Base-by-base conservation (phyloP, 53 echinoderm and acorn worm genomes). In the Luidia sarsii region DNA sequence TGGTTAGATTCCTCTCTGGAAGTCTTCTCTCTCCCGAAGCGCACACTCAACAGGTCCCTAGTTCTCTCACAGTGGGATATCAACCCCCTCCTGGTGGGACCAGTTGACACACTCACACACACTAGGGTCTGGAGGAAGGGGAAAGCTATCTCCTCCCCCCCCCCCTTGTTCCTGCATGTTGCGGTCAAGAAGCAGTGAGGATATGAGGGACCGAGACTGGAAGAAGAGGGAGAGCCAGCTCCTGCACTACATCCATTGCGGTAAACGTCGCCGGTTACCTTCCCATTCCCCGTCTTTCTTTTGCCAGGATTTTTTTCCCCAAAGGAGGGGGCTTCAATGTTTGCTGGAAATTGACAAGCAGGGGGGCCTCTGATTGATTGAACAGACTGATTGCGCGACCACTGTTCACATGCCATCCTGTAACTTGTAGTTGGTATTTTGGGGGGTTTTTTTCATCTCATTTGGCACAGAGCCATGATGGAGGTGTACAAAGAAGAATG, bases 141-240 rank as follows among this genome's bases (percentile, higher is more conserved):
- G n/a, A n/a, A n/a, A n/a, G n/a, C n/a, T n/a, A n/a, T n/a, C n/a
- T n/a, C n/a, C n/a, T n/a, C n/a, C n/a, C n/a, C n/a, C n/a, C n/a
- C n/a, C n/a, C n/a, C n/a, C n/a, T n/a, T n/a, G n/a, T n/a, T n/a
- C 41, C 77, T 60, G 57, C 60, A 77, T 77, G 77, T 77, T 77
- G 24, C 59, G 77, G 55, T 60, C 77, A 29, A 29, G 27, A 32
- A 77, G 77, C 46, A 60, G 77, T 10, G 60, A 59, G 34, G 77
- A 77, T 31, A 77, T 77, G 77, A 59, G 60, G 77, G 77, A 77
- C 1, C 43, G 48, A 3, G 60, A 60, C 8, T 77, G 77, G 77
- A 77, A 61, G 60, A 57, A 61, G 15, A 30, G 77, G 61, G 77
- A 77, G 61, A 77, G 77, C 61, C 45, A 55, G 31, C 77, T 77